Conservation (phyloP, 2,113 vertebrate species). For the Gymnobelideus leadbeateri region DNA sequence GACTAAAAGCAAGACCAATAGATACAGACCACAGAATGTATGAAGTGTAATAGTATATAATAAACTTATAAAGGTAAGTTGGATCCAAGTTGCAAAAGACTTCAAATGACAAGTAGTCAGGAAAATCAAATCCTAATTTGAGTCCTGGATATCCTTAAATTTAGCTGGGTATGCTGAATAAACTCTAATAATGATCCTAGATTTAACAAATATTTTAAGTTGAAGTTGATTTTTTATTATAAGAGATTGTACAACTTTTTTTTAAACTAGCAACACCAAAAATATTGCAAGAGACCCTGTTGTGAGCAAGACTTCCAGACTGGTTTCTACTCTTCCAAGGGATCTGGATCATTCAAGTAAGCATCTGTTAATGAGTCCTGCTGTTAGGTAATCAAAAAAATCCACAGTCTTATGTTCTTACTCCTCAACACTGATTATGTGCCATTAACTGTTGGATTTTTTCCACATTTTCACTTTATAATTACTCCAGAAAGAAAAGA, state of each 20-base stretch:
- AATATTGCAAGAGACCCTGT: neutral
- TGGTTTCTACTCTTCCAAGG: neutral
- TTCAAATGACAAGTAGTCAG: neutral
- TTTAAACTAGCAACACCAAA: neutral
- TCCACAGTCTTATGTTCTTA: neutral
- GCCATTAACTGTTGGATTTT: conserved; percentile 42
- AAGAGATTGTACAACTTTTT: neutral
- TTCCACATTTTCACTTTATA: conserved; percentile 60
- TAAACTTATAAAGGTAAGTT: neutral
- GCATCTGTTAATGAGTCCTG: conserved; percentile 21
- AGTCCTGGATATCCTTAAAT: neutral
- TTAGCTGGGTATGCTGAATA: neutral
- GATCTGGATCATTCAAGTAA: conserved; percentile 35
- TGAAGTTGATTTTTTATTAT: neutral
- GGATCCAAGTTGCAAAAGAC: neutral
- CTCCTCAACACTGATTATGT: conserved; percentile 17
- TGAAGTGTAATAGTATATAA: neutral
- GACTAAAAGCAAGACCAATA: neutral
- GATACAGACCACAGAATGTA: neutral
- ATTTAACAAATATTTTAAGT: neutral
- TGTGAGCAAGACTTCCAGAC: neutral
- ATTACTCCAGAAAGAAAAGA: conserved; percentile 60
- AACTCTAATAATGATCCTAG: neutral
- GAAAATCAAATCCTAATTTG: neutral
- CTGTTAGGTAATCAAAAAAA: neutral